These are phyloP conservation scores for Nyctereutes procyonoides DNA, from an alignment of 2,113 vertebrate species.

Conservation along the genomic window DNA sequence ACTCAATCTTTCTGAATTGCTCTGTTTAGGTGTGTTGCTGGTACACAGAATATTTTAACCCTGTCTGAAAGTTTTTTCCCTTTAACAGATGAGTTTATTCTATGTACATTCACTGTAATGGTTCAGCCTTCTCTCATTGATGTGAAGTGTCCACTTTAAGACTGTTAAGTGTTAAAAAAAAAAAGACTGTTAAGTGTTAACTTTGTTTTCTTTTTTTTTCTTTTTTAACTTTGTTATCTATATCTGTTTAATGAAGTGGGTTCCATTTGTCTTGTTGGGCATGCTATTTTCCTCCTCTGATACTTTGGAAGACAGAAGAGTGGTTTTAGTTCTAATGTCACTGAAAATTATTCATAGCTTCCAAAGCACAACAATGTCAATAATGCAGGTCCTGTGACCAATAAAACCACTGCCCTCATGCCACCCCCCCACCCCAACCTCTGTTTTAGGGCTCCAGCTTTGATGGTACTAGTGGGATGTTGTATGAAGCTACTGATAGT, in stretches of 20 bases:
- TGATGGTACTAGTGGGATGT: neutral
- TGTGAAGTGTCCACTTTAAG: neutral
- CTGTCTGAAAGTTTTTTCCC: neutral
- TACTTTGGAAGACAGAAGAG: neutral
- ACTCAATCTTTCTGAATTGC: neutral
- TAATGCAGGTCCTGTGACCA: neutral
- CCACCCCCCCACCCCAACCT: neutral
- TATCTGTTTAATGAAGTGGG: neutral
- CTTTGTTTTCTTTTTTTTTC: no score
- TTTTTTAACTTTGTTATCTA: neutral
- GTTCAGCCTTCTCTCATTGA: no score
- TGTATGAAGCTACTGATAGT: neutral
- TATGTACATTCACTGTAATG: fast-evolving
- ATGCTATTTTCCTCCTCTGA: neutral
- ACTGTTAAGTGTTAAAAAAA: no score
- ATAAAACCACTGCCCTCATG: fast-evolving
- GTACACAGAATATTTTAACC: fast-evolving
- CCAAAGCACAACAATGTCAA: fast-evolving
- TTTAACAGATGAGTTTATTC: neutral
- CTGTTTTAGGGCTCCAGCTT: neutral
- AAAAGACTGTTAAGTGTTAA: neutral
- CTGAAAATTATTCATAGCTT: no score
- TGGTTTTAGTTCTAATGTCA: neutral
- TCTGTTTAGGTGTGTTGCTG: neutral
- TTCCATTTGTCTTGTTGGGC: neutral